Base-by-base conservation (phyloP, 2,888 invertebrate genomes). In the Cyclophora albipunctata region DNA sequence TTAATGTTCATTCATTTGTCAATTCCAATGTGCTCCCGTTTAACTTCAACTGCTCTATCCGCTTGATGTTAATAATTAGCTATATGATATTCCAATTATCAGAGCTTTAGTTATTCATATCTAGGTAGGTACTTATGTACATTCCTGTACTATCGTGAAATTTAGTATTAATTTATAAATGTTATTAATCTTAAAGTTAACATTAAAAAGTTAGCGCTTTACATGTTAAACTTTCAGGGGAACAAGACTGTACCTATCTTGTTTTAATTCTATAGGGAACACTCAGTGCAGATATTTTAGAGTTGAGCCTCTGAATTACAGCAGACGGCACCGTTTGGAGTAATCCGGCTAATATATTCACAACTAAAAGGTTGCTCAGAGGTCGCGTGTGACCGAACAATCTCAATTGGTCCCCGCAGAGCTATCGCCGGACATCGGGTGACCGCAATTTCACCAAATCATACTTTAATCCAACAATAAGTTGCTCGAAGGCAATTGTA, bases 1-100 rank as follows among this genome's bases (percentile, higher is more conserved):
- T 85, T 86, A 73, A 87, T 85, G 80, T 76, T 76, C 83, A 80
- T 85, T 87, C 78, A 86, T 87, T 84, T 85, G 80, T 74, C 72
- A 77, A 73, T 71, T 37, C 74, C 55, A 61, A 69, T 69, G 67
- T 71, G 50, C 52, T 49, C 45, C 50, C 52, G 46, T 50, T 49
- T 42, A 50, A 46, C 37, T 37, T 37, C 37, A 37, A 37, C 37
- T 37, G 37, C 37, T 20, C 20, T 20, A 43, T 34, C 43, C 33
- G 6, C 6, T 40, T 40, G 45, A 20, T 33, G 7, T 20, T 46
- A 57, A 57, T 47, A 34, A 33, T 5, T 7, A 43, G 34, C 7
- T 33, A 43, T 20, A 34, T 43, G 43, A 7, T 37, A 55, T 52
- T 50, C 49, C 49, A 48, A 37, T 37, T 37, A 37, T 2, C 5